Percentiles rank a stretch among this genome's conserved stretches.
These are phyloP conservation scores for Chloropsis hardwickii DNA, from an alignment of 2,113 vertebrate species.

Conservation along the genomic window DNA sequence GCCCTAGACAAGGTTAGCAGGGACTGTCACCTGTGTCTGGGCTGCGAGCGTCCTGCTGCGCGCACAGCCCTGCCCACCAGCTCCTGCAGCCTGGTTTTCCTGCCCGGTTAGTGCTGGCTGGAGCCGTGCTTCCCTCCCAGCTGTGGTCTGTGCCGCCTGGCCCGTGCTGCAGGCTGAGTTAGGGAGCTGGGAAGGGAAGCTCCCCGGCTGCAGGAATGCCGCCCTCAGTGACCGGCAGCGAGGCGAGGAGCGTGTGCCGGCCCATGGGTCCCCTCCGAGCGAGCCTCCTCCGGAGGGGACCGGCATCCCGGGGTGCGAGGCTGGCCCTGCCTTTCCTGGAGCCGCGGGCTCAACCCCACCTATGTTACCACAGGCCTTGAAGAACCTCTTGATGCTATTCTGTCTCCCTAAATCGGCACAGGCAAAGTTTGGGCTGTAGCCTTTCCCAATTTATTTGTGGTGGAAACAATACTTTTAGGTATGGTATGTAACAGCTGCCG, in stretches of 20 bases:
- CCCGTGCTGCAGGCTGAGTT: background rate
- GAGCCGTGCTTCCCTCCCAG: background rate
- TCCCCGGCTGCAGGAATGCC: background rate
- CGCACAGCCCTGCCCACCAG: background rate
- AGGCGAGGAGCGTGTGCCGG: background rate
- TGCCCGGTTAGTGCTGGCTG: background rate
- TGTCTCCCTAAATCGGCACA: background rate
- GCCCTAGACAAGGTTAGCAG: background rate
- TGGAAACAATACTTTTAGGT: background rate
- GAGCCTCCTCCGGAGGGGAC: background rate
- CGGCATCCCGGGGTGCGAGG: rapidly evolving
- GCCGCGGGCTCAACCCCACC: background rate
- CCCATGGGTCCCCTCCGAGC: rapidly evolving
- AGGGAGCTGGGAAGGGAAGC: background rate
- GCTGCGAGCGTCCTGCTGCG: background rate
- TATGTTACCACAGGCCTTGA: background rate
- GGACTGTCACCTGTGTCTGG: background rate
- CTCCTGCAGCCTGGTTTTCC: background rate
- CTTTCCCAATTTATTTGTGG: background rate
- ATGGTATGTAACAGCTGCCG: background rate
- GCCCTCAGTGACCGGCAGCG: background rate
- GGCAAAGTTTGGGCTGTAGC: background rate
- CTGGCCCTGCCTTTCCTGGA: background rate
- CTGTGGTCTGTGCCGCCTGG: background rate
- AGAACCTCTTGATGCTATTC: background rate